Evolutionary conservation across 2,797 vertebrate genomes (phyloP).

Genomic region (Hapalemur alaotrensis): DNA sequence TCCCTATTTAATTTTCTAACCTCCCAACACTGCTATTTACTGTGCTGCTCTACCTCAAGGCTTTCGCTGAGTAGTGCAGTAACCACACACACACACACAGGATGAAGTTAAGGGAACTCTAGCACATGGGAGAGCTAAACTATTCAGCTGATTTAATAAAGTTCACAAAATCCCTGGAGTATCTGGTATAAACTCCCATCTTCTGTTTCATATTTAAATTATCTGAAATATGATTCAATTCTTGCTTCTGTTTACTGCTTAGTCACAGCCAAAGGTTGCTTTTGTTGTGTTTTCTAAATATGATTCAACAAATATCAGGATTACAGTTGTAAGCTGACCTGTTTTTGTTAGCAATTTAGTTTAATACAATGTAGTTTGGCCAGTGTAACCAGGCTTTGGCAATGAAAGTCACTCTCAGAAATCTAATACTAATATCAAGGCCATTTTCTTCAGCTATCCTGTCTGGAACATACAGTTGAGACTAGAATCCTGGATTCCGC

Average conservation of each 20-base stretch:
- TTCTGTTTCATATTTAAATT: constrained; percentile 26
- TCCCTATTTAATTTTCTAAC: neutral
- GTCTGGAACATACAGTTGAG: neutral
- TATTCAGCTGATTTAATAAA: constrained; percentile 31
- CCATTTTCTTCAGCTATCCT: neutral
- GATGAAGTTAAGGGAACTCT: neutral
- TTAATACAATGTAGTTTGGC: constrained; percentile 13
- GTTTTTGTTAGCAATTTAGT: constrained; percentile 21
- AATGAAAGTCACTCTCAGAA: neutral
- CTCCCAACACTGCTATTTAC: neutral
- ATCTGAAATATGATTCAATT: constrained; percentile 42
- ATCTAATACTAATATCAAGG: neutral
- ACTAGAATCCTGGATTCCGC: neutral
- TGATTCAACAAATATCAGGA: neutral
- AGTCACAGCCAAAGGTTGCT: neutral
- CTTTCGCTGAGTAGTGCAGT: neutral
- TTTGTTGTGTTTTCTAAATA: constrained; percentile 35
- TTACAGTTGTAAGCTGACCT: constrained; percentile 16
- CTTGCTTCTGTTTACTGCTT: constrained; percentile 35
- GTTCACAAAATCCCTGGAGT: constrained; percentile 26
- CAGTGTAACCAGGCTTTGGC: neutral
- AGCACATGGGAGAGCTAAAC: neutral
- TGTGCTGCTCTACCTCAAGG: neutral
- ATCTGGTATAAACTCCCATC: neutral
- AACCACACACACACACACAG: neutral